Evolutionary conservation across 2,113 vertebrate genomes (phyloP).

Genomic region (Muntiacus reevesi): DNA sequence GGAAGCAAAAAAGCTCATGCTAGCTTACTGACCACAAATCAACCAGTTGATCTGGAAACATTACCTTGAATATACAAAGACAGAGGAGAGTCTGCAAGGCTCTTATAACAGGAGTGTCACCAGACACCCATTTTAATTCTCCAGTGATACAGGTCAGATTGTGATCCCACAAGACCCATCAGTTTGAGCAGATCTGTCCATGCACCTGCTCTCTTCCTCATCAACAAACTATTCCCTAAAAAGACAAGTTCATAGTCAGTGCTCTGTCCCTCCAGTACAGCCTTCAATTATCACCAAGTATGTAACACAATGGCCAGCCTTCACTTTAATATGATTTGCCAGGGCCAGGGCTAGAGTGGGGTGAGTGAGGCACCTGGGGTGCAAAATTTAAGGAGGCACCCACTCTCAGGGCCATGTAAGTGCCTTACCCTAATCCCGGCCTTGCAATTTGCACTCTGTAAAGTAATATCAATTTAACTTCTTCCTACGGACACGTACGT

Average conservation of each 20-base stretch:
- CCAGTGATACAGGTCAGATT: background rate
- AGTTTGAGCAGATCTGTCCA: background rate
- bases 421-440: slow-evolving; percentile 41
- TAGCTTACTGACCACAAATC: background rate
- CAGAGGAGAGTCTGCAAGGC: background rate
- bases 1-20: background rate
- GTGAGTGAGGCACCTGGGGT: background rate
- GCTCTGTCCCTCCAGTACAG: background rate
- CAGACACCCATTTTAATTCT: background rate
- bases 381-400: slow-evolving; percentile 25
- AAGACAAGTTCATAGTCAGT: background rate
- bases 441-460: slow-evolving; percentile 25
- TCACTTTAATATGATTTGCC: slow-evolving; percentile 45
- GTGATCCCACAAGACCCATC: background rate
- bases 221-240: background rate
- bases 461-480: slow-evolving; percentile 19
- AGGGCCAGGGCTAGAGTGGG: slow-evolving; percentile 56
- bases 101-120: background rate
- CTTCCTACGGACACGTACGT: background rate
- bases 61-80: background rate
- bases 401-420: slow-evolving; percentile 18
- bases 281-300: slow-evolving; percentile 2
- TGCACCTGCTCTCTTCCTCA: background rate
- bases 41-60: background rate
- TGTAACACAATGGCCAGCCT: slow-evolving; percentile 26